phyloP scores from a whole-genome alignment of 2,113 vertebrate species.

The Trochalopteron elliotii region DNA sequence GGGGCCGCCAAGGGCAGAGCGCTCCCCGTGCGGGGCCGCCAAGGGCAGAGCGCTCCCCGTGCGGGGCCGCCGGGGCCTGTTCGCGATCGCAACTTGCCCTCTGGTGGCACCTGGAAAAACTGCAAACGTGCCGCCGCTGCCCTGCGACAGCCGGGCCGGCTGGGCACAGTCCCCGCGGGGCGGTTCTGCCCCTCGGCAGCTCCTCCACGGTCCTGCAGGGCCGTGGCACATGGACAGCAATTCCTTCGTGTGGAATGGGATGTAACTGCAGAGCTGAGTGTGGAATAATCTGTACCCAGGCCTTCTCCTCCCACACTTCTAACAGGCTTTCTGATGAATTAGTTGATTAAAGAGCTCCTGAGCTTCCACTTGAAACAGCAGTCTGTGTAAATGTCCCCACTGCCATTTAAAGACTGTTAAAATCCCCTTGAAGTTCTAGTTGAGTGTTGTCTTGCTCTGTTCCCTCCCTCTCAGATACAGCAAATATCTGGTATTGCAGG shows the following conservation, averaged over 20 bases:
- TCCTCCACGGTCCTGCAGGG: background rate
- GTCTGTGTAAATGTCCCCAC: background rate
- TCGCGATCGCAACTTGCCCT: slow-evolving; percentile 63
- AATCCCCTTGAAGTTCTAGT: background rate
- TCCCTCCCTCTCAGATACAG: background rate
- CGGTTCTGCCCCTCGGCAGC: background rate
- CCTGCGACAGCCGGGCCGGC: background rate
- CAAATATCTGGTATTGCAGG: background rate
- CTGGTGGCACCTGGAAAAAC: slow-evolving; percentile 65
- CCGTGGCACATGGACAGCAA: background rate
- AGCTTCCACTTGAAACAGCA: background rate
- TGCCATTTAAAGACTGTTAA: background rate
- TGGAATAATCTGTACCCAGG: background rate
- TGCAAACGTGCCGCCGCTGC: background rate
- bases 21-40: background rate
- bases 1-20: slow-evolving; percentile 34
- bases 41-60: slow-evolving; percentile 23
- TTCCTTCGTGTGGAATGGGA: background rate
- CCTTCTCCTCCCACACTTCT: background rate
- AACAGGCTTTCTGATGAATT: background rate
- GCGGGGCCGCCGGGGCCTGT: background rate
- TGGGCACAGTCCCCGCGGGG: background rate
- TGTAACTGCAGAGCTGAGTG: background rate
- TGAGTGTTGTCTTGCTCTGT: background rate
- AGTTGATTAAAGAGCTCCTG: background rate